Evolutionary conservation across 2,113 vertebrate genomes (phyloP).

Genomic region (Toxotes jaculatrix): DNA sequence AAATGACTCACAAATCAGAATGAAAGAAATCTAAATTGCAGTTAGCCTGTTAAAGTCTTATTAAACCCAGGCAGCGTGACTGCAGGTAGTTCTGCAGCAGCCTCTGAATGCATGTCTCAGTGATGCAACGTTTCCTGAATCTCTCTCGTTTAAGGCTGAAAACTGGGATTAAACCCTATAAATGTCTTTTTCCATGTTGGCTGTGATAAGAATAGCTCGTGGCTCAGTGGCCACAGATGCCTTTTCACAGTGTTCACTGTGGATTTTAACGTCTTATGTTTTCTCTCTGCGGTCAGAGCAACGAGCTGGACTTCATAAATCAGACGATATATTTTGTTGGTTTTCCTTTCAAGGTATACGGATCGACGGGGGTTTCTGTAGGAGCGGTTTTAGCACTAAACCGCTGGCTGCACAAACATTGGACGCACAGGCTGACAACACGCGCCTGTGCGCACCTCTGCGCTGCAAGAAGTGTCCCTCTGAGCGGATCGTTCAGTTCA

Average conservation of each 20-base stretch:
- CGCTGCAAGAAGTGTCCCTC: slow-evolving; percentile 37
- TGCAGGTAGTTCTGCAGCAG: slow-evolving; percentile 20
- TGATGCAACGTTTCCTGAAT: slow-evolving; percentile 60
- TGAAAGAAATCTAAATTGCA: not conserved
- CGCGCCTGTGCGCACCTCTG: slow-evolving; percentile 70
- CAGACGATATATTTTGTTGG: slow-evolving; percentile 80
- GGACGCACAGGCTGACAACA: slow-evolving; percentile 69
- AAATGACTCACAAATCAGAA: no score
- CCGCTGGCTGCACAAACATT: slow-evolving; percentile 85
- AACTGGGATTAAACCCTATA: slow-evolving; percentile 74
- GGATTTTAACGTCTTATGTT: slow-evolving; percentile 78
- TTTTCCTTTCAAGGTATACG: slow-evolving; percentile 82
- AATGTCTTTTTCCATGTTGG: slow-evolving; percentile 64
- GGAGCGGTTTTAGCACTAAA: slow-evolving; percentile 73
- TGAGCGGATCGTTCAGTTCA: not conserved
- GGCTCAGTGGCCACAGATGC: slow-evolving; percentile 80
- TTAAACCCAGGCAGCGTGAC: slow-evolving; percentile 14
- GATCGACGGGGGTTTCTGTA: slow-evolving; percentile 77
- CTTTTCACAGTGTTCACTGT: slow-evolving; percentile 79
- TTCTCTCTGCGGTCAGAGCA: slow-evolving; percentile 79
- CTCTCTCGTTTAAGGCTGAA: slow-evolving; percentile 46
- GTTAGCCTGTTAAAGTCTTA: not conserved
- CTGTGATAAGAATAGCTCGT: slow-evolving; percentile 84
- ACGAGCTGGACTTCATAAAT: slow-evolving; percentile 85
- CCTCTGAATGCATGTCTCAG: slow-evolving; percentile 57